These are phyloP conservation scores for Rachycentron canadum DNA, from an alignment of 2,797 vertebrate genomes.

Conservation along the genomic window DNA sequence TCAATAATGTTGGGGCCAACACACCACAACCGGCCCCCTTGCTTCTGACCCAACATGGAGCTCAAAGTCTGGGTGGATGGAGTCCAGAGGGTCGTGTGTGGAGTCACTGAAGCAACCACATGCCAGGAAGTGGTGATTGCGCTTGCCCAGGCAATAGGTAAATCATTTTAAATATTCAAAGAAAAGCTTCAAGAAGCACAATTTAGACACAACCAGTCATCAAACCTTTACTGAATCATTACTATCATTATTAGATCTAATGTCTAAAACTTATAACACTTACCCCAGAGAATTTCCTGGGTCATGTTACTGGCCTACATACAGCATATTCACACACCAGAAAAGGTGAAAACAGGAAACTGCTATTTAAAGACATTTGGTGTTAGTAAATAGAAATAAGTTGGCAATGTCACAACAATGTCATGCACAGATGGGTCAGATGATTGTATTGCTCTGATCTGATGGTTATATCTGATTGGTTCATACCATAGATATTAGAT, in stretches of 20 bases:
- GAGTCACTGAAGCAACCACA: slow-evolving; percentile 97
- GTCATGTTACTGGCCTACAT: neutral
- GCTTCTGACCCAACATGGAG: slow-evolving; percentile 91
- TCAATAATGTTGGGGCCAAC: slow-evolving; percentile 77
- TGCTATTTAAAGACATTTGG: slow-evolving; percentile 1
- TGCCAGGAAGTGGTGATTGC: slow-evolving; percentile 99
- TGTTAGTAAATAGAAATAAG: no score
- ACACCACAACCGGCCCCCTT: slow-evolving; percentile 56
- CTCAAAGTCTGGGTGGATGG: slow-evolving; percentile 99
- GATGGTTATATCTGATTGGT: neutral
- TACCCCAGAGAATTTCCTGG: neutral
- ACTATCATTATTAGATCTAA: no score
- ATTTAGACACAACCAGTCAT: neutral
- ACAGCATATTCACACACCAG: neutral
- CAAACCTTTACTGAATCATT: neutral
- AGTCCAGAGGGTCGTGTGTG: slow-evolving; percentile 97
- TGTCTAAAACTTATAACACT: no score
- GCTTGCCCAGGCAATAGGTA: slow-evolving; percentile 98
- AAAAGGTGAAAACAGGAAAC: neutral
- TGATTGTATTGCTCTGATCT: neutral
- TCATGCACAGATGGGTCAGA: neutral
- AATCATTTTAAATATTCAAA: slow-evolving; percentile 45
- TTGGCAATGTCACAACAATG: neutral
- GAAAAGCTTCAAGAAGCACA: neutral
- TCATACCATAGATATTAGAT: neutral